Evolutionary conservation across 2,797 vertebrate species (phyloP), one percentile per base, ranked within the genome.

Genomic region (Podarcis siculus): DNA sequence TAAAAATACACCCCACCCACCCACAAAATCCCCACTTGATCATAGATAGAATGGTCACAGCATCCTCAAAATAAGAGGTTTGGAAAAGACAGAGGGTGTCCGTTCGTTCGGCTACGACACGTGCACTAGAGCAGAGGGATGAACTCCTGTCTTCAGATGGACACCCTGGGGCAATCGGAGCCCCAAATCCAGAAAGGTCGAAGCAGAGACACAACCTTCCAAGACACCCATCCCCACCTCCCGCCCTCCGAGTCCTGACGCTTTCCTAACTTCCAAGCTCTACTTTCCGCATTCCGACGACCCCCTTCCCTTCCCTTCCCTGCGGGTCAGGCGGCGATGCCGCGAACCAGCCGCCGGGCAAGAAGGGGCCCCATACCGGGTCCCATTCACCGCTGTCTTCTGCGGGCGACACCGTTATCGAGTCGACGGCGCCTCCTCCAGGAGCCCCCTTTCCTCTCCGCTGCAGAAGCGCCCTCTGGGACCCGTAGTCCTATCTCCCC

Each of bases 401-500:
- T n/a, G 42, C 86, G 25, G 45, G 5, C 12, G 80, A 85, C 86
- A n/a, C 91, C 88, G 91, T 90, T 91, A 90, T 81, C 86, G 55
- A 42, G 39, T 17, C 19, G 10, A 3, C 1, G 83, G 17, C 15
- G 23, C 72, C 32, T 23, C 21, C 35, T 37, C 72, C 12, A 71
- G 8, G 8, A 78, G 76, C 3, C 42, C 39, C 45, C 25, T 37
- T 25, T 27, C 32, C 55, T 37, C 8, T 23, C 77, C 49, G 73
- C 80, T 78, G 77, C 86, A 84, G 67, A 82, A 67, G 88, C 89
- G 69, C 85, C 90, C 90, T 88, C 91, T 92, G 95, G 95, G 92
- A 94, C 77, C 83, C 92, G 95, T 94, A 94, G 95, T 95, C 86
- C 90, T 25, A 37, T 15, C 39, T 61, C 35, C 84, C 39, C 35